Base-by-base conservation (phyloP, 2,797 vertebrate species). In the Falco novaeseelandiae region DNA sequence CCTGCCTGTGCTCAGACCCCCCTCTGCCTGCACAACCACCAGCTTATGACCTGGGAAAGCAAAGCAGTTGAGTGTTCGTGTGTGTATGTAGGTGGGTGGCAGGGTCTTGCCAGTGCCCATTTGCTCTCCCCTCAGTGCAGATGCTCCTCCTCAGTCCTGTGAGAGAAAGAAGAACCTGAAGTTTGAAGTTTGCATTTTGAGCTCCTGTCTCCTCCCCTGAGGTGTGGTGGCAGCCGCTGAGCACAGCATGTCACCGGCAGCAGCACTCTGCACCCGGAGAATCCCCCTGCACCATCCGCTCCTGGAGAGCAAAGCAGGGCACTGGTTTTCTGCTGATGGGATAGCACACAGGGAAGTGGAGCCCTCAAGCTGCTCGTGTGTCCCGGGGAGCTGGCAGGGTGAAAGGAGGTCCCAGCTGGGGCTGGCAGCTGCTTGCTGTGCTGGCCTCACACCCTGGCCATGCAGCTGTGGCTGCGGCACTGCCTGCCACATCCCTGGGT, bases 241-340 rank as follows among this genome's bases (percentile, higher is more conserved):
- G 58, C 22, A 48, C 22, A 52, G 21, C 4, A 2, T 7, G 46
- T 25, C 83, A 62, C 42, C 5, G 1, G 18, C 57, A 8, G 17
- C 44, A 12, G 13, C 1, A 1, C 67, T 93, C 66, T 30, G 59
- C 1, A 0, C 42, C n/a, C 0, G 0, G 23, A 42, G 58, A 62
- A 51, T 48, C 44, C 27, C 69, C 5, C 3, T 32, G 11, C 3
- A 2, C 12, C 6, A 6, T 9, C 69, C 9, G 0, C 36, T 36
- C 18, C 6, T 3, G 30, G 44, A 26, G 27, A 61, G 40, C 70
- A n/a, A n/a, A 3, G 2, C 0, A 0, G 29, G 48, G 23, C 25
- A 30, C 4, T 32, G 29, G 2, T 20, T 74, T 65, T 19, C 77
- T 71, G 69, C 55, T 49, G 6, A 6, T 2, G 32, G 23, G 49